Conservation (phyloP, 2,888 invertebrate genomes). For the Phyto melanocephala region DNA sequence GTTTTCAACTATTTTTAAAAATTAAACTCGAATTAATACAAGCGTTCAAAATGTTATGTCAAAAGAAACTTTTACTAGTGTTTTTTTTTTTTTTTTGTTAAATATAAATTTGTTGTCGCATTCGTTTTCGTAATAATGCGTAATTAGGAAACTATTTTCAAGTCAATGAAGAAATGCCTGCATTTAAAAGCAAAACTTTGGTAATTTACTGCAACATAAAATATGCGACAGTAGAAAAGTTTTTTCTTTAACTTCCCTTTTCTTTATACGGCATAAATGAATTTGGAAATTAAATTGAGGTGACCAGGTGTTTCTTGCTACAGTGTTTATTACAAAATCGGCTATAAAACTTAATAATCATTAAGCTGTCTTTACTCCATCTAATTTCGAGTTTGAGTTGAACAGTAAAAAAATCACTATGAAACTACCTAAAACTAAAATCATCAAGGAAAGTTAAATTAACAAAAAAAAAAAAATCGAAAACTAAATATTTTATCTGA, state of each 20-base stretch:
- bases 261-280: neutral
- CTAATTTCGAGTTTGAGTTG: no score
- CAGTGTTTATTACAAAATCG: no score
- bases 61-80: conserved; percentile 17
- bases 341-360: no score
- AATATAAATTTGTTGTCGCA: neutral
- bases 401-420: no score
- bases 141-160: conserved; percentile 64
- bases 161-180: conserved; percentile 63
- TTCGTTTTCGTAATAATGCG: conserved; percentile 37
- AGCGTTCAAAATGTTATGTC: no score
- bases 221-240: conserved; percentile 63
- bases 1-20: no score
- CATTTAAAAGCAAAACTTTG: conserved; percentile 67
- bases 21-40: no score
- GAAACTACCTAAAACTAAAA: no score
- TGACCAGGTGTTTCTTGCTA: neutral
- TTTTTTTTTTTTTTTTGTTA: neutral
- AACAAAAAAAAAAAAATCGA: no score
- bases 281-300: neutral
- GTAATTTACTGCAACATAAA: conserved; percentile 65
- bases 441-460: no score
- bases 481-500: no score
- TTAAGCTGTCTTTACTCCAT: no score
- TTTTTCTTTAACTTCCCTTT: conserved; percentile 22